Conservation (phyloP, 2,113 vertebrate genomes). For the Oryzias woworae region DNA sequence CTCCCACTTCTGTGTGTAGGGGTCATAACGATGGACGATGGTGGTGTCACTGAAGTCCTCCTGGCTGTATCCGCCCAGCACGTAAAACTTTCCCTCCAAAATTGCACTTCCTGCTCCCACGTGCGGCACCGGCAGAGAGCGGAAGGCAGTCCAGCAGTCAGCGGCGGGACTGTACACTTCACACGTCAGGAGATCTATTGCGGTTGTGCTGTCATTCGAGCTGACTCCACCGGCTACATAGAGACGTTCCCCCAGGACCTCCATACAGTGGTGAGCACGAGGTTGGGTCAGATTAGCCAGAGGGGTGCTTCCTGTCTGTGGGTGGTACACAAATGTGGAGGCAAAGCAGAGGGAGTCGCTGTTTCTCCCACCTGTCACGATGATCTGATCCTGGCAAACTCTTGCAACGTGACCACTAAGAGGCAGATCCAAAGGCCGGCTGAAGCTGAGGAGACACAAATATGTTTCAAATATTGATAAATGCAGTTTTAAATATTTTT, state of each 20-base stretch:
- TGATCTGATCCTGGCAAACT: slow-evolving; percentile 61
- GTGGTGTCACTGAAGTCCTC: slow-evolving; percentile 65
- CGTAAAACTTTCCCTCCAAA: slow-evolving; percentile 75
- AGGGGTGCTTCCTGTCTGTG: slow-evolving; percentile 65
- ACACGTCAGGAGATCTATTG: slow-evolving; percentile 63
- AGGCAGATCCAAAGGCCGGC: slow-evolving; percentile 56
- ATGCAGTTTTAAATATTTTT: no score
- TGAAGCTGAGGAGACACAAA: slow-evolving; percentile 51
- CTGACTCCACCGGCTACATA: slow-evolving; percentile 75
- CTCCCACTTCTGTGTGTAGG: slow-evolving; percentile 62
- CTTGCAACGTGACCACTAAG: slow-evolving; percentile 64
- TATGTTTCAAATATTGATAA: not conserved
- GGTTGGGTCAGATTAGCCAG: slow-evolving; percentile 65
- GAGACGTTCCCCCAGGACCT: slow-evolving; percentile 55
- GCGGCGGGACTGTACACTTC: slow-evolving; percentile 64
- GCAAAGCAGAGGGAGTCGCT: slow-evolving; percentile 44
- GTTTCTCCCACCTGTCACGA: slow-evolving; percentile 72
- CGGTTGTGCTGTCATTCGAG: not conserved
- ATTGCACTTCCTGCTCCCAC: slow-evolving; percentile 70
- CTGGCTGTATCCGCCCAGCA: slow-evolving; percentile 76
- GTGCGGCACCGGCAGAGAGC: slow-evolving; percentile 63
- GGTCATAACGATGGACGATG: slow-evolving; percentile 70
- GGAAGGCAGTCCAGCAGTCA: slow-evolving; percentile 63
- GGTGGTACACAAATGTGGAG: slow-evolving; percentile 71
- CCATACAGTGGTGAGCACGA: slow-evolving; percentile 78